Percentiles rank a stretch among this genome's conserved stretches.
phyloP scores from a whole-genome alignment of 2,888 invertebrate genomes.

The Ctena decussata region DNA sequence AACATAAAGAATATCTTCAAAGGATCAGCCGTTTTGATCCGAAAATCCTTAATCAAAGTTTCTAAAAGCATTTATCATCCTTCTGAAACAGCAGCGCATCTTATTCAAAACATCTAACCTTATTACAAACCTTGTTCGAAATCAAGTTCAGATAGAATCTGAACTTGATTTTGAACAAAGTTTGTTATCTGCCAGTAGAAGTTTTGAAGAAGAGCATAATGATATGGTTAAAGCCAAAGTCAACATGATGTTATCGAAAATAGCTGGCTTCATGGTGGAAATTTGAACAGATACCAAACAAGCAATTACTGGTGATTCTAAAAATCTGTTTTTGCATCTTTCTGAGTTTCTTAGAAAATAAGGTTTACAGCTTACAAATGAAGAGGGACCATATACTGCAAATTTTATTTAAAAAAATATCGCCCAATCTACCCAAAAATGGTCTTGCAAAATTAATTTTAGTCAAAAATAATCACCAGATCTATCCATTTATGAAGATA shows the following conservation, averaged over 20 bases:
- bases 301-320: not conserved
- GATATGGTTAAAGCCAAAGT: not conserved
- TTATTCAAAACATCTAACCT: not conserved
- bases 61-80: not conserved
- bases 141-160: too few species aligned
- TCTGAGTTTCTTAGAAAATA: too few species aligned
- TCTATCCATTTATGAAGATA: too few species aligned
- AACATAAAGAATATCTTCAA: conserved; percentile 11
- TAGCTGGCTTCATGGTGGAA: not conserved
- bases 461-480: too few species aligned
- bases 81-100: not conserved
- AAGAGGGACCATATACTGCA: too few species aligned
- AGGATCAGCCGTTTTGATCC: not conserved
- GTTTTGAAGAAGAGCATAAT: not conserved
- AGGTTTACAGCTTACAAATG: too few species aligned
- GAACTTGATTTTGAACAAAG: not conserved
- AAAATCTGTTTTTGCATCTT: not conserved
- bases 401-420: too few species aligned
- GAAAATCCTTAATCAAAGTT: not conserved
- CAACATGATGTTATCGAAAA: not conserved
- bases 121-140: too few species aligned
- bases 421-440: too few species aligned
- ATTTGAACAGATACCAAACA: not conserved
- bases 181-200: not conserved
- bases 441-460: too few species aligned